Evolutionary conservation across 1,140 invertebrate genomes (phyloP).

Genomic region (Drosophila dunni): DNA sequence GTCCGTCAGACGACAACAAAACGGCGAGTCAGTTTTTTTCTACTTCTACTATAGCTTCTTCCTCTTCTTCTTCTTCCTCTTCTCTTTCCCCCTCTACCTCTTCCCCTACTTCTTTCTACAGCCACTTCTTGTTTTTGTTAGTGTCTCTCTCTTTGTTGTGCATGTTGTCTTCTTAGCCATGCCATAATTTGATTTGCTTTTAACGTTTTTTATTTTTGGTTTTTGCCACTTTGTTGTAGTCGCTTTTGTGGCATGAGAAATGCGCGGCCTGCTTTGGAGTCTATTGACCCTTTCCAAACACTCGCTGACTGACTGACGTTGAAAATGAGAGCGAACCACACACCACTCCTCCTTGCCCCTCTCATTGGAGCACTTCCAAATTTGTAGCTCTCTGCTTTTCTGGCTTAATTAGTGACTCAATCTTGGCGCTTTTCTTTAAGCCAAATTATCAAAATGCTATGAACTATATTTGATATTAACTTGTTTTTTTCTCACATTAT

Average conservation of each 20-base stretch:
- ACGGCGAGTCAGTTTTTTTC: slow-evolving; percentile 49
- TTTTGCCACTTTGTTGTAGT: slow-evolving; percentile 15
- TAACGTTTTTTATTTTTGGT: slow-evolving; percentile 19
- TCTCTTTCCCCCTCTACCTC: slow-evolving; percentile 14
- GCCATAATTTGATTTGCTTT: slow-evolving; percentile 55
- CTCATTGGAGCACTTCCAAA: too few species aligned
- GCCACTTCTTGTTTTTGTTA: slow-evolving; percentile 16
- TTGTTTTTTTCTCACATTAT: slow-evolving; percentile 17
- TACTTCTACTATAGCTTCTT: slow-evolving; percentile 16
- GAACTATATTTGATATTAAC: background rate
- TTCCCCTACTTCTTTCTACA: background rate
- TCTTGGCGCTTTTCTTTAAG: slow-evolving; percentile 24
- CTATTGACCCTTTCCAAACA: slow-evolving; percentile 60
- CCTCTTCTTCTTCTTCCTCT: slow-evolving; percentile 15
- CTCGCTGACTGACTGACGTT: slow-evolving; percentile 30
- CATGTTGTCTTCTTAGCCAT: slow-evolving; percentile 45
- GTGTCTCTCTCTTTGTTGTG: slow-evolving; percentile 2
- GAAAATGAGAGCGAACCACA: slow-evolving; percentile 54
- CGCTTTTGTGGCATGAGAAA: slow-evolving; percentile 42
- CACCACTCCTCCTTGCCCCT: background rate
- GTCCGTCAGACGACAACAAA: slow-evolving; percentile 57
- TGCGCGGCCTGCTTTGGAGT: slow-evolving; percentile 42
- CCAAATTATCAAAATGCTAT: slow-evolving; percentile 44
- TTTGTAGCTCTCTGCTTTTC: background rate
- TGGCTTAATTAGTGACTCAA: slow-evolving; percentile 43